Evolutionary conservation across 2,888 invertebrate genomes (phyloP).

Genomic region (Carcina quercana): DNA sequence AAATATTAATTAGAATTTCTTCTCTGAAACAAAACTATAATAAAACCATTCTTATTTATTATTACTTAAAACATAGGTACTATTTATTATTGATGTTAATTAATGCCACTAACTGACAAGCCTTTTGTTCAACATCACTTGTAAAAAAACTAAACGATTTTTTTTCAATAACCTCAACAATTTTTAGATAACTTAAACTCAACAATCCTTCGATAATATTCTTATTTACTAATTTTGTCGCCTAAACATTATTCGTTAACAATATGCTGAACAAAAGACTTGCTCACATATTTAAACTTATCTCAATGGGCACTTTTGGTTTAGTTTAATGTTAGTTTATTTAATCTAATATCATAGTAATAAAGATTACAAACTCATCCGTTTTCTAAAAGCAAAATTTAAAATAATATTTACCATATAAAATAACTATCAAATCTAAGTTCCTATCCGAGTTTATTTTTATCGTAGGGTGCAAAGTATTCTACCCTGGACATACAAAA

Average conservation of each 20-base stretch:
- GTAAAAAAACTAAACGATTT: constrained; percentile 58
- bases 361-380: constrained; percentile 69
- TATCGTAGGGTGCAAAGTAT: constrained; percentile 55
- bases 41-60: constrained; percentile 70
- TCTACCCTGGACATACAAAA: constrained; percentile 70
- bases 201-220: constrained; percentile 66
- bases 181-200: constrained; percentile 69
- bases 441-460: constrained; percentile 62
- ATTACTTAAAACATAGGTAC: constrained; percentile 65
- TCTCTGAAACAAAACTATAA: constrained; percentile 71
- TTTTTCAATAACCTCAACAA: constrained; percentile 66
- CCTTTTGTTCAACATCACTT: constrained; percentile 59
- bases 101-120: constrained; percentile 69
- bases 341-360: constrained; percentile 66
- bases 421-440: constrained; percentile 70
- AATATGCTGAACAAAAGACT: constrained; percentile 67
- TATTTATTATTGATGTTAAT: constrained; percentile 70
- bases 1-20: constrained; percentile 73
- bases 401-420: constrained; percentile 68
- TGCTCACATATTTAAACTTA: constrained; percentile 68
- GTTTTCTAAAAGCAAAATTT: constrained; percentile 68
- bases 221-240: constrained; percentile 69
- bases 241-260: constrained; percentile 68
- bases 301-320: constrained; percentile 76
- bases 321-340: constrained; percentile 71